phyloP scores from a whole-genome alignment of 2,113 vertebrate genomes.

The Petaurus breviceps region DNA sequence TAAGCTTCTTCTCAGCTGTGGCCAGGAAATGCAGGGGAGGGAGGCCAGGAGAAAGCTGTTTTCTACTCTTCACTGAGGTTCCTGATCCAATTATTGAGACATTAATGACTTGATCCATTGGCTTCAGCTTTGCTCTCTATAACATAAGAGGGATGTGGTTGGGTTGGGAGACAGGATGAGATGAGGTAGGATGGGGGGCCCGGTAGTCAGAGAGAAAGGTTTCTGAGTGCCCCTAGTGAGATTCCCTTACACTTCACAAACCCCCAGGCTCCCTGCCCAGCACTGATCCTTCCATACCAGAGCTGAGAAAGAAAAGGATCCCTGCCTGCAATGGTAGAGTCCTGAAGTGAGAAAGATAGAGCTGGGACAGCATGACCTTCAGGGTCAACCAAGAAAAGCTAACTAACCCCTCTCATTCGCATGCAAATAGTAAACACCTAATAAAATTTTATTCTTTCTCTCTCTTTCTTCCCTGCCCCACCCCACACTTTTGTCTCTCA shows the following conservation, averaged over 20 bases:
- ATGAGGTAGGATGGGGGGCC: neutral
- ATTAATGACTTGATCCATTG: constrained; percentile 34
- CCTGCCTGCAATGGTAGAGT: neutral
- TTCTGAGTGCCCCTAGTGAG: constrained; percentile 54
- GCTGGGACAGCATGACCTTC: neutral
- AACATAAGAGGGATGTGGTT: constrained; percentile 54
- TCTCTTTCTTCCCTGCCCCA: neutral
- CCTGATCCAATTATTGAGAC: constrained; percentile 48
- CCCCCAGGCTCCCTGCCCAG: constrained; percentile 26
- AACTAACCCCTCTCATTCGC: neutral
- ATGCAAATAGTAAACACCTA: neutral
- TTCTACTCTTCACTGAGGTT: neutral
- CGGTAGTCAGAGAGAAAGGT: constrained; percentile 37
- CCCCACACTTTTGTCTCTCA: neutral
- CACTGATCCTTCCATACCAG: constrained; percentile 20
- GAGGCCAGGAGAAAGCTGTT: neutral
- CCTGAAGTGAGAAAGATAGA: neutral
- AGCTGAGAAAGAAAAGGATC: neutral
- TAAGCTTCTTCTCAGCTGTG: neutral
- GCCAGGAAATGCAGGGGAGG: neutral
- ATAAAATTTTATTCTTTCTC: neutral
- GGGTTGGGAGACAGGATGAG: constrained; percentile 22
- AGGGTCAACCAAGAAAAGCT: neutral
- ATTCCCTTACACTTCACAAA: constrained; percentile 22
- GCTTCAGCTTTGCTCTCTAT: neutral